phyloP scores from a whole-genome alignment of 2,797 vertebrate species.

The Harpagifer antarcticus region DNA sequence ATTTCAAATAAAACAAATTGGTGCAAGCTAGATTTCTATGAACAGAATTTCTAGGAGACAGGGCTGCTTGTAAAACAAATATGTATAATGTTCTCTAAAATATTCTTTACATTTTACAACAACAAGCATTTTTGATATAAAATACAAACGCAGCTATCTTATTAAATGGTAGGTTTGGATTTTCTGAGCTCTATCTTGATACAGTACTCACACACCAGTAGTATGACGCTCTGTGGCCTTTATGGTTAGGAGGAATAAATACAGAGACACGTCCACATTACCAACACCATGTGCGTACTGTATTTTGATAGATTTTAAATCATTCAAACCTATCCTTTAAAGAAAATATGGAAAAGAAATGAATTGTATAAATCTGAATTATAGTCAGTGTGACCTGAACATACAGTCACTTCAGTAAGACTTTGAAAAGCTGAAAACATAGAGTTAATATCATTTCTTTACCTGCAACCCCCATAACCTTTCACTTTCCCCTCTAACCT shows the following conservation, averaged over 20 bases:
- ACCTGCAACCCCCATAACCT: conserved; percentile 33
- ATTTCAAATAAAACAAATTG: conserved; percentile 8
- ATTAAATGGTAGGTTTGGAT: conserved; percentile 30
- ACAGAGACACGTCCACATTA: background rate
- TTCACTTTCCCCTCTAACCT: conserved; percentile 28
- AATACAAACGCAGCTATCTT: conserved; percentile 11
- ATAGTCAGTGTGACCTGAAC: background rate
- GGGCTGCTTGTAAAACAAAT: conserved; percentile 40
- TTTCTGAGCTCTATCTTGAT: background rate
- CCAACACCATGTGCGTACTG: conserved; percentile 7
- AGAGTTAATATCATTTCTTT: conserved; percentile 41
- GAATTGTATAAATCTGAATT: conserved; percentile 5
- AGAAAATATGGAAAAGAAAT: conserved; percentile 35
- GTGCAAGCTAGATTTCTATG: background rate
- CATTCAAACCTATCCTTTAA: conserved; percentile 33
- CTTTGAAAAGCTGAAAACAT: conserved; percentile 12
- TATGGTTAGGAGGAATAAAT: background rate
- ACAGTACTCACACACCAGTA: conserved; percentile 5
- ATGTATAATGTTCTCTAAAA: conserved; percentile 15
- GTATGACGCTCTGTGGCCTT: background rate
- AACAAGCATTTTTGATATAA: conserved; percentile 6
- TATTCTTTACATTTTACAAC: background rate
- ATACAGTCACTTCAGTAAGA: conserved; percentile 11
- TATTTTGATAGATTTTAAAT: background rate
- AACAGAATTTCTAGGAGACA: conserved; percentile 24